phyloP scores from a whole-genome alignment of 2,888 invertebrate species.

The Macaria notata region DNA sequence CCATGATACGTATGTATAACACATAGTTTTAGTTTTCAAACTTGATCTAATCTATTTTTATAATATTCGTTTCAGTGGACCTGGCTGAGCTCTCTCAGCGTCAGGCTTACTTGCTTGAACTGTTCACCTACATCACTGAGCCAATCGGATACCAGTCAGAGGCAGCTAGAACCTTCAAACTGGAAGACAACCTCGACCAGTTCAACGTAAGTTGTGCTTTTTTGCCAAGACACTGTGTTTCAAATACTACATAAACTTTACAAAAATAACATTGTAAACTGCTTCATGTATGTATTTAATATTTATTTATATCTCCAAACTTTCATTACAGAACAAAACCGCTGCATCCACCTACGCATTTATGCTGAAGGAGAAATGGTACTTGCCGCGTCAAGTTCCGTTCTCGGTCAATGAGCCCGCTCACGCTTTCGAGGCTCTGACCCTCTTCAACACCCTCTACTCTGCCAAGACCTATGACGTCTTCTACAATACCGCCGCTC shows the following conservation, averaged over 20 bases:
- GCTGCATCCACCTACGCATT: conserved; percentile 80
- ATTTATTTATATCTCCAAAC: background rate
- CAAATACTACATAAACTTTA: too few species aligned
- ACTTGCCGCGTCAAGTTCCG: conserved; percentile 81
- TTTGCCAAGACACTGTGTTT: too few species aligned
- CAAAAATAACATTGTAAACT: background rate
- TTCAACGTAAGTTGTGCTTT: conserved; percentile 14
- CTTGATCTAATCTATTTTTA: too few species aligned
- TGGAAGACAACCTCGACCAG: conserved; percentile 72
- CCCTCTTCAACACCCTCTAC: conserved; percentile 85
- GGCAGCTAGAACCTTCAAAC: conserved; percentile 74
- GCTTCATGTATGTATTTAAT: background rate
- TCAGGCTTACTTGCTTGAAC: conserved; percentile 66
- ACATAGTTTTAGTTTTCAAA: background rate
- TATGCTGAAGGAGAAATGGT: conserved; percentile 74
- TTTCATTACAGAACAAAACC: conserved; percentile 72
- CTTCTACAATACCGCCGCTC: conserved; percentile 86
- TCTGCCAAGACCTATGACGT: conserved; percentile 87
- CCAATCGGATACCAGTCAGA: conserved; percentile 71
- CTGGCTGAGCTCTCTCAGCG: conserved; percentile 52
- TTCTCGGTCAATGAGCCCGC: conserved; percentile 80
- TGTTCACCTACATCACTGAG: conserved; percentile 81
- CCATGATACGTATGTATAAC: too few species aligned
- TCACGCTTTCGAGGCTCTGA: conserved; percentile 84
- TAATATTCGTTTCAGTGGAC: conserved; percentile 66